Conservation (phyloP, 2,797 vertebrate species). For the Malacoraja senta region DNA sequence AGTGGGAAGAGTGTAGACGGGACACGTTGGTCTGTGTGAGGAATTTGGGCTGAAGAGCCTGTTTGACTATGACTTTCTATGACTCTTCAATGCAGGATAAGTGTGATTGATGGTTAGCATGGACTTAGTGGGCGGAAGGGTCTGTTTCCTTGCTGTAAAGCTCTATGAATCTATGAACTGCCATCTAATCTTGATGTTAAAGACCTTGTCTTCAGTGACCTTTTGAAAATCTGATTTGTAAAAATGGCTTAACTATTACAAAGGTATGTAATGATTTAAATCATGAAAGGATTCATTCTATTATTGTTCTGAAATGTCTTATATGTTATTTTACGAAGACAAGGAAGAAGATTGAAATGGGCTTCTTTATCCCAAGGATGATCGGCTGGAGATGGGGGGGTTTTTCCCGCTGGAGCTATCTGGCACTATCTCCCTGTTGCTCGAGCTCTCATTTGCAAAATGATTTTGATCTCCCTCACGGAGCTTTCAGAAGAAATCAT, state of each 20-base stretch:
- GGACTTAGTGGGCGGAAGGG: too few relatives aligned
- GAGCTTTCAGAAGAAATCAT: conserved; percentile 31
- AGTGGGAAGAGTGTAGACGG: too few relatives aligned
- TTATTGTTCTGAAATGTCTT: not conserved
- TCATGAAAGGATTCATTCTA: not conserved
- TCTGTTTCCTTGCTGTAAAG: too few relatives aligned
- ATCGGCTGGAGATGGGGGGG: not conserved
- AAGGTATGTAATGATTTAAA: not conserved
- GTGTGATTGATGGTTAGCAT: too few relatives aligned
- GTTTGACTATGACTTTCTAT: too few relatives aligned
- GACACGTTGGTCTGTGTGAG: too few relatives aligned
- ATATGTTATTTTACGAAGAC: not conserved
- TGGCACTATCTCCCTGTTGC: not conserved
- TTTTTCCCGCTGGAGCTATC: not conserved
- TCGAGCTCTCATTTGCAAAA: not conserved
- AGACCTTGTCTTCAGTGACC: not conserved
- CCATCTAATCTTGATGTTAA: too few relatives aligned
- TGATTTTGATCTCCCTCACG: not conserved
- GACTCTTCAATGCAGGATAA: too few relatives aligned
- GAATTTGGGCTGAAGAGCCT: too few relatives aligned
- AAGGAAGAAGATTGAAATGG: not conserved
- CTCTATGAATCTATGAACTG: too few relatives aligned
- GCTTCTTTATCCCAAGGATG: not conserved
- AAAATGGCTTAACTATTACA: not conserved
- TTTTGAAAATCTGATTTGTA: not conserved